Evolutionary conservation across 1,140 invertebrate genomes (phyloP), one percentile per base, ranked within the genome.

Genomic region (Heterodera carotae): DNA sequence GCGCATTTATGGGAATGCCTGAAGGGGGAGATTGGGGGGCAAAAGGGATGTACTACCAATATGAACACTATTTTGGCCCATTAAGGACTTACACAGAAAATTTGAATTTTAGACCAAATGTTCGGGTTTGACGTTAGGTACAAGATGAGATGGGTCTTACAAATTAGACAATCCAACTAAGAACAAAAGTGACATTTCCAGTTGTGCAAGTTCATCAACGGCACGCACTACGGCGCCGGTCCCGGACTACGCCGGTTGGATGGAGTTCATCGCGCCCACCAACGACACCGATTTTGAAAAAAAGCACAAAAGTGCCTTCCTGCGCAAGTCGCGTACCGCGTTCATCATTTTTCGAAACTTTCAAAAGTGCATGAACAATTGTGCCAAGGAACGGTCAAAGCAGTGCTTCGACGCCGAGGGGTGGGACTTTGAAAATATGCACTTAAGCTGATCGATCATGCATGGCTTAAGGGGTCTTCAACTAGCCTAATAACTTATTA

Each of bases 331-430:
- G 4, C 36, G 53, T 3, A n/a, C 48, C n/a, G 48, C 70, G 0
- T 73, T 73, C 34, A n/a, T 73, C n/a, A n/a, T 34, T 27, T 73
- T 73, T 56, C 39, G 70, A 12, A 73, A 73, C 22, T 73, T 73
- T 31, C 70, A 73, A 56, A 73, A 73, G 34, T 73, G 70, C 25
- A 73, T 73, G 70, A 73, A 73, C 7, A 73, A 73, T 56, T 73
- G 70, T n/a, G 70, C 70, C 31, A 73, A 73, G 60, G 29, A 34
- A 59, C 60, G 29, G 33, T 73, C 48, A 18, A 73, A 8, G 27
- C 34, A 73, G 60, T 73, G 70, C 60, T 73, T 73, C 34, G 53
- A 69, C 39, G 53, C 27, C 39, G 33, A n/a, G 6, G 48, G 53
- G 70, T 73, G 31, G 34, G 18, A 62, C 15, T 22, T 36, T 4